Evolutionary conservation across 92 coral and sea anemone species (phyloP), one percentile per base, ranked within the genome.

Genomic region (Hydrozoanthus gracilis): DNA sequence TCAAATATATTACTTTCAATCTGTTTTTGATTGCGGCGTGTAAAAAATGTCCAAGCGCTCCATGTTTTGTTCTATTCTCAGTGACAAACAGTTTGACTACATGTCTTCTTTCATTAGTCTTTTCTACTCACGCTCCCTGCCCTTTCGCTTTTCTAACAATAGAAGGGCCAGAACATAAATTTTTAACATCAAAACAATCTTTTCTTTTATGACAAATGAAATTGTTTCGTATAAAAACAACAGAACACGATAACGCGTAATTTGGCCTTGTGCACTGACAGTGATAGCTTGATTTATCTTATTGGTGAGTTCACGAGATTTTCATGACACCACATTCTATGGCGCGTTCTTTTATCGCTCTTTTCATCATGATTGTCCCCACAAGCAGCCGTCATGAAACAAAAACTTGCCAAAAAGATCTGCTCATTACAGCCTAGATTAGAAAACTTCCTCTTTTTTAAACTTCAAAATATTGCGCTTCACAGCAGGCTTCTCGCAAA

Each of bases 191-290:
- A n/a, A 44, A 16, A 80, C 16, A 47, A 20, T 3, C 60, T 49
- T 65, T 44, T 62, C 11, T 48, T 74, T 27, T 64, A 3, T 61
- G 47, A 64, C 73, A 64, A 80, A 17, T 5, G 5, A 50, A 65
- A 80, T 80, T 48, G 51, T 62, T 49, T 70, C 4, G 50, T 62
- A 80, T 44, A 27, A 80, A 79, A 61, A 46, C 58, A 79, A 2
- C 45, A 9, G 45, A 46, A 8, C 12, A n/a, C 74, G 72, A 80
- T 65, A 80, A 16, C 49, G 11, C 18, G 12, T 12, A 12, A 20
- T 14, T 66, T 79, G 85, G 74, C 60, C 74, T 49, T 45, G 73
- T 39, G 18, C 47, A 49, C 74, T 80, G 73, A 62, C 44, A 65
- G 50, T 12, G 73, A 50, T 65, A 65, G 64, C 74, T 80, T 65